Evolutionary conservation across 2,113 vertebrate species (phyloP).

Genomic region (Tor tambroides): DNA sequence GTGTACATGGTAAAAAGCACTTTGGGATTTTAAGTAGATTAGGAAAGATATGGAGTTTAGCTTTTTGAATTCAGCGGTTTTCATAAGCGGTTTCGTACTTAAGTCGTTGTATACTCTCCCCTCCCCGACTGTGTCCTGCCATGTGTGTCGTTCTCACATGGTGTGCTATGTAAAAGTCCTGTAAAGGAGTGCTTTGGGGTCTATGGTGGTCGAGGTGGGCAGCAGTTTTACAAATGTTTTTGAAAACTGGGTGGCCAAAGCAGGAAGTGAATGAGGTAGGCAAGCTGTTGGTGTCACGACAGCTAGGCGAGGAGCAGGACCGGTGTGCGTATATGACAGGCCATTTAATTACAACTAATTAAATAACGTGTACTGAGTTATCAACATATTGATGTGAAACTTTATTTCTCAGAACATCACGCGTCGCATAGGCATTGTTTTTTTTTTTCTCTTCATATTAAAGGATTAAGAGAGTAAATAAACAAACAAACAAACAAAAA

Average conservation of each 20-base stretch:
- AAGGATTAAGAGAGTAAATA: background rate
- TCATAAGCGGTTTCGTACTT: background rate
- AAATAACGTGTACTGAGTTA: background rate
- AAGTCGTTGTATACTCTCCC: background rate
- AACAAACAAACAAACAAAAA: background rate
- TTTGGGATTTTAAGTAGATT: background rate
- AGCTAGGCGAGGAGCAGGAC: background rate
- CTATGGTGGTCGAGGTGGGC: constrained; percentile 43
- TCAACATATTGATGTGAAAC: background rate
- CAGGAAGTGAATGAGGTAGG: constrained; percentile 21
- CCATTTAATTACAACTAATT: background rate
- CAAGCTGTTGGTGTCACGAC: background rate
- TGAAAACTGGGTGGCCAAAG: constrained; percentile 49
- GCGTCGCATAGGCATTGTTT: background rate
- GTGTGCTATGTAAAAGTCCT: constrained; percentile 39
- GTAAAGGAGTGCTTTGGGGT: constrained; percentile 21
- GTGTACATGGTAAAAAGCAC: background rate
- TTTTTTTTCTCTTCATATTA: background rate
- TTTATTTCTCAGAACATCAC: background rate
- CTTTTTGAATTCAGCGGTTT: background rate
- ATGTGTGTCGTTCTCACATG: constrained; percentile 11
- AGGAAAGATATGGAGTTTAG: background rate
- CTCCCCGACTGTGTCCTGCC: background rate
- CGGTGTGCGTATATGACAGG: background rate
- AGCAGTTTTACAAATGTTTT: constrained; percentile 42